These are phyloP conservation scores for Cyanoliseus patagonus DNA, from an alignment of 2,113 vertebrate genomes.

Conservation along the genomic window DNA sequence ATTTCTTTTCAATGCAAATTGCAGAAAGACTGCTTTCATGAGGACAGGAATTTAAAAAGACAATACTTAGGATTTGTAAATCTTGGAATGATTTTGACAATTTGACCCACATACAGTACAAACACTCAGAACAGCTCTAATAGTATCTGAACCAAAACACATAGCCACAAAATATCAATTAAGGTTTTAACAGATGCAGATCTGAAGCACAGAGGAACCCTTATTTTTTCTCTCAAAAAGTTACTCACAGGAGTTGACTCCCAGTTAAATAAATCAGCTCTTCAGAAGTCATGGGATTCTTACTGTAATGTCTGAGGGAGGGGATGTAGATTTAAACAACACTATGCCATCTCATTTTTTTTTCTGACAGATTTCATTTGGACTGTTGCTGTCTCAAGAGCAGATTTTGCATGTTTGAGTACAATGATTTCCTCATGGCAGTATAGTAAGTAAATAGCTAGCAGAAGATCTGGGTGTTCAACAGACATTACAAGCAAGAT, in stretches of 20 bases:
- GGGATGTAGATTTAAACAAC: background rate
- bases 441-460: conserved; percentile 15
- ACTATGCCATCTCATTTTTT: background rate
- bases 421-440: background rate
- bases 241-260: background rate
- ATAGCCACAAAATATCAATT: background rate
- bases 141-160: background rate
- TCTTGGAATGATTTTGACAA: background rate
- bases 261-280: background rate
- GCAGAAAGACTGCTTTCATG: background rate
- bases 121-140: background rate
- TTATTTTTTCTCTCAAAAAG: background rate
- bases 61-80: background rate
- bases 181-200: background rate
- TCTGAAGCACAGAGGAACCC: background rate
- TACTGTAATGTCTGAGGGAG: background rate
- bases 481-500: background rate
- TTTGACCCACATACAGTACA: background rate
- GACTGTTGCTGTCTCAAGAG: background rate
- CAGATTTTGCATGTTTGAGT: background rate
- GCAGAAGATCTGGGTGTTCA: background rate
- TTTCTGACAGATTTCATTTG: background rate
- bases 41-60: background rate
- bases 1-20: conserved; percentile 2
- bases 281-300: background rate